These are phyloP conservation scores for Perca fluviatilis DNA, from an alignment of 2,113 vertebrate species.

Conservation along the genomic window DNA sequence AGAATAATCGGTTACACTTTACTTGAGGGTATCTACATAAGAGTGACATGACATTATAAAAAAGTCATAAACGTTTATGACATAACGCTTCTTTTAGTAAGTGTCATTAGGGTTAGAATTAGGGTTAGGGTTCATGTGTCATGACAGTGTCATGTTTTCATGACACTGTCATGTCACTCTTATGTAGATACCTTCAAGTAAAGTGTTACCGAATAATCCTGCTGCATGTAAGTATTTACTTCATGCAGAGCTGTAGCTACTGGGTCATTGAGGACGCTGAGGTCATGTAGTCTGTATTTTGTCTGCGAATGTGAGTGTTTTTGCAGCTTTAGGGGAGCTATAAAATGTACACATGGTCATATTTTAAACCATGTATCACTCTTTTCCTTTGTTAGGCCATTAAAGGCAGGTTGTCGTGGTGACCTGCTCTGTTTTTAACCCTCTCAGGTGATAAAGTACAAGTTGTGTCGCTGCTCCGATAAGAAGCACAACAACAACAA, in stretches of 20 bases:
- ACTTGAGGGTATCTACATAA: no score
- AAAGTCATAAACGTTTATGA: no score
- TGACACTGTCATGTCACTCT: no score
- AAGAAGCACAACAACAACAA: constrained; percentile 90
- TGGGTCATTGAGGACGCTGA: no score
- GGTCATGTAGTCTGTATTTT: neutral
- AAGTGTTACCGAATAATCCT: neutral
- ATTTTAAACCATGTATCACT: neutral
- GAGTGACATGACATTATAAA: no score
- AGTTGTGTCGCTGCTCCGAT: constrained; percentile 89
- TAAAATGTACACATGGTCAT: neutral
- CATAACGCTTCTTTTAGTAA: no score
- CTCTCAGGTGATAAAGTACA: constrained; percentile 93
- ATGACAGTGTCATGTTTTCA: no score
- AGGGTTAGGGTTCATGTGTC: no score
- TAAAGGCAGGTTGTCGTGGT: neutral
- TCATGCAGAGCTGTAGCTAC: neutral
- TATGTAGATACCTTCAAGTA: no score
- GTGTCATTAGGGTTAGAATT: no score
- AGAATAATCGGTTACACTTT: neutral
- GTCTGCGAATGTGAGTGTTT: neutral
- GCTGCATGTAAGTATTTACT: neutral
- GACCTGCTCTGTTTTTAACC: constrained; percentile 26
- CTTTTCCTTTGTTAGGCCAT: constrained; percentile 1
- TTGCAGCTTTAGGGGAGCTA: neutral